Conservation (phyloP, 2,113 vertebrate genomes). For the Perca schrenkii region DNA sequence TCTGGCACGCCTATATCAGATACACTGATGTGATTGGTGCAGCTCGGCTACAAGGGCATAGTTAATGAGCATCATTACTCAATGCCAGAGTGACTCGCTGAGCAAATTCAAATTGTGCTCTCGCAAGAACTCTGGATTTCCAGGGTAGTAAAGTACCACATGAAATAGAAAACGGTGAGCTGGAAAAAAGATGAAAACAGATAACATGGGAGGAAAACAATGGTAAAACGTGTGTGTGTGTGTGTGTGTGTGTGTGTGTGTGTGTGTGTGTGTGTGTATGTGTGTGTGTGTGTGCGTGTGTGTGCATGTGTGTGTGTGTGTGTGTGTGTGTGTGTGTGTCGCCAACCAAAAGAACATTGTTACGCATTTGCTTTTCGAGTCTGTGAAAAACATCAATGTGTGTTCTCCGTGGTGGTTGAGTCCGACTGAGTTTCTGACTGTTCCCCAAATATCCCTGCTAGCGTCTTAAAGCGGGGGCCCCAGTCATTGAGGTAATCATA, state of each 20-base stretch:
- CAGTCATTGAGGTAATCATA: slow-evolving; percentile 95
- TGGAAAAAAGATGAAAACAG: slow-evolving; percentile 40
- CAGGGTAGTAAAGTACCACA: slow-evolving; percentile 31
- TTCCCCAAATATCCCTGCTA: slow-evolving; percentile 96
- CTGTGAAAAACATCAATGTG: slow-evolving; percentile 78
- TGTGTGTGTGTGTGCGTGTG: slow-evolving; percentile 20
- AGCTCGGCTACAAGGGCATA: too few species aligned
- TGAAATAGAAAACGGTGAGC: slow-evolving; percentile 52
- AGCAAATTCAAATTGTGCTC: too few species aligned
- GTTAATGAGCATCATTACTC: too few species aligned
- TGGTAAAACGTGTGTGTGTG: slow-evolving; percentile 10
- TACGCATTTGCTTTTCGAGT: slow-evolving; percentile 57
- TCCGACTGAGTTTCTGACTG: slow-evolving; percentile 84
- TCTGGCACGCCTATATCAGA: too few species aligned
- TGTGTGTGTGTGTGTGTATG: slow-evolving; percentile 16
- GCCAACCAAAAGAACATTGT: slow-evolving; percentile 46
- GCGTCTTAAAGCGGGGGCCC: slow-evolving; percentile 96
- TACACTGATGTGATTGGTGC: too few species aligned
- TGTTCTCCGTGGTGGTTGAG: slow-evolving; percentile 74
- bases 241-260: too few species aligned
- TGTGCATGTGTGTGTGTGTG: slow-evolving; percentile 5
- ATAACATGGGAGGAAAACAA: slow-evolving; percentile 27
- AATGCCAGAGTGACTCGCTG: too few species aligned
- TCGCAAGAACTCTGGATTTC: too few species aligned
- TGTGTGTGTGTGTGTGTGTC: slow-evolving; percentile 15